Evolutionary conservation across 1,140 invertebrate species (phyloP), one percentile per base, ranked within the genome.

Genomic region (Heliconius hermathena): DNA sequence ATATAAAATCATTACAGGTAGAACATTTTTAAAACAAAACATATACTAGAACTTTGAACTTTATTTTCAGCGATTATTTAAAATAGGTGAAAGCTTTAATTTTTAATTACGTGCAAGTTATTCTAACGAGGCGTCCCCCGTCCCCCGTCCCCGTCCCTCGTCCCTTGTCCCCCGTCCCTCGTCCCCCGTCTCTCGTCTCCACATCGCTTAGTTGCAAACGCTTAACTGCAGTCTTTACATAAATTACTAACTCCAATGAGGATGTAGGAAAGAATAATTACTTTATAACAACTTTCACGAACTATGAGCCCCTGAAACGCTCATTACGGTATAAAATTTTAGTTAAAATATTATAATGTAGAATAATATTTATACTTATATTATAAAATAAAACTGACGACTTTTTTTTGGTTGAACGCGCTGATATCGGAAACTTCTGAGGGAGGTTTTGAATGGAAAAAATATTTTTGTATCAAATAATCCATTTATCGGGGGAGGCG

Each of bases 201-300:
- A 16, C 60, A 66, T 66, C 60, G 26, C 60, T 29, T 66, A 66
- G 60, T 66, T 66, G 60, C 22, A 26, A 66, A 66, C 60, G 60
- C 60, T 66, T 66, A 66, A 66, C 60, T 66, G 60, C 60, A 66
- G 60, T 66, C 60, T 66, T 66, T 66, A 66, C 60, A 66, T 66
- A 66, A 66, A 29, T 66, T 66, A 66, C 22, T 66, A 66, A 66
- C 60, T 66, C 60, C 60, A 66, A 66, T 66, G 22, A 66, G 60
- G 60, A 66, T 66, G 60, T 66, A 66, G 60, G 60, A 66, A 66
- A 66, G 60, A 66, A 66, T 66, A 66, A 66, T 66, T 66, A 66
- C 60, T 66, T 66, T 66, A 66, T 8, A 66, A 66, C 60, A 66
- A 66, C 60, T 66, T 66, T 66, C 60, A 66, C 60, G 11, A 29